These are phyloP conservation scores for Lophochroa leadbeateri DNA, from an alignment of 2,113 vertebrate species.

Conservation along the genomic window DNA sequence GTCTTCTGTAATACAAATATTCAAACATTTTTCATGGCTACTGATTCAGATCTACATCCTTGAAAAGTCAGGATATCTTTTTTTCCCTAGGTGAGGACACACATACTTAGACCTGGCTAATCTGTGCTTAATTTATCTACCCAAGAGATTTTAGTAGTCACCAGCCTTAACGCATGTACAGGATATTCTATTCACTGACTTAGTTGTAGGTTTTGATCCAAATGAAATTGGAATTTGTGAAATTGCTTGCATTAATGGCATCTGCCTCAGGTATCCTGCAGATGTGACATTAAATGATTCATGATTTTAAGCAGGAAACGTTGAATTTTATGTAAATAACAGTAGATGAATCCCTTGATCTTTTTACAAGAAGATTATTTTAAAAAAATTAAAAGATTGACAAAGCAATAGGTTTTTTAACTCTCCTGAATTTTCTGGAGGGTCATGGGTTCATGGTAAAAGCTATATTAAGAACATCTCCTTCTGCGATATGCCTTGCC, in stretches of 20 bases:
- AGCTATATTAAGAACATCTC: slow-evolving; percentile 35
- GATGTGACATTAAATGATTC: slow-evolving; percentile 70
- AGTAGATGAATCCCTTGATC: slow-evolving; percentile 43
- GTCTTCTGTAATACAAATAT: slow-evolving; percentile 74
- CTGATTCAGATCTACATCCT: slow-evolving; percentile 67
- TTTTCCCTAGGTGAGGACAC: slow-evolving; percentile 48
- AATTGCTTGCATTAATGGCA: slow-evolving; percentile 68
- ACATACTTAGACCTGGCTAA: slow-evolving; percentile 62
- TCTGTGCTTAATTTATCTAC: slow-evolving; percentile 65
- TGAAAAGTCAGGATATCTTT: slow-evolving; percentile 64
- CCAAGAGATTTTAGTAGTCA: slow-evolving; percentile 71
- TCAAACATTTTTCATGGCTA: slow-evolving; percentile 68
- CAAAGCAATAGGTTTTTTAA: slow-evolving; percentile 50
- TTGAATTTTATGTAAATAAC: slow-evolving; percentile 62
- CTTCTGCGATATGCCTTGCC: slow-evolving; percentile 27
- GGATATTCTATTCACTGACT: slow-evolving; percentile 68
- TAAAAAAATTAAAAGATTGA: neutral
- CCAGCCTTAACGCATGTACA: slow-evolving; percentile 74
- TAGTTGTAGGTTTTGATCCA: slow-evolving; percentile 75
- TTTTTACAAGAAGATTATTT: slow-evolving; percentile 60
- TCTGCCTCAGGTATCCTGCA: slow-evolving; percentile 67
- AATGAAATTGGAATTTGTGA: slow-evolving; percentile 72
- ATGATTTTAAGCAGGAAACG: slow-evolving; percentile 64
- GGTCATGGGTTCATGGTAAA: slow-evolving; percentile 9
- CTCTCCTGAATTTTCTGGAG: slow-evolving; percentile 27